Base-by-base conservation (phyloP, 2,797 vertebrate species). In the Molossus alvarezi region DNA sequence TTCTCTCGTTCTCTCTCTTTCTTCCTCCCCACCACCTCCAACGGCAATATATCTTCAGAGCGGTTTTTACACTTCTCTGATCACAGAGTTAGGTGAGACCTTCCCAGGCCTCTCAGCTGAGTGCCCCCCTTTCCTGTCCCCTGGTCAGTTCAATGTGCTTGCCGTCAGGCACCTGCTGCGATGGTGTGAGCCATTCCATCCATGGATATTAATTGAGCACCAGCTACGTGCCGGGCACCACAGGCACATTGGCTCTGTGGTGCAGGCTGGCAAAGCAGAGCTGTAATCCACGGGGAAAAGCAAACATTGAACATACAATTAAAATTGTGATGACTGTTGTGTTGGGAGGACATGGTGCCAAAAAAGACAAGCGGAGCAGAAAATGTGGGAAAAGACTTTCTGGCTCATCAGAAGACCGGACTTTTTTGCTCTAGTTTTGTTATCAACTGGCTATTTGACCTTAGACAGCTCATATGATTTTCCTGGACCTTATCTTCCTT, bases 91-190 rank as follows among this genome's bases (percentile, higher is more conserved):
- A 81, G 20, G 7, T 18, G 60, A 88, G 53, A 37, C 29, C 33
- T 37, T 60, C 29, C 76, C n/a, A 48, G 21, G 23, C 62, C 12
- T 45, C 27, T 41, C 14, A 17, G 51, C 41, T 57, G 20, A 41
- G 23, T 41, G 14, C 2, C 14, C n/a, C 33, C 41, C 60, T 80
- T 41, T 25, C 37, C 18, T 17, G 20, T 41, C 79, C 58, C 11
- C 0, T 12, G 17, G 45, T 82, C 60, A 23, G 0, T 58, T 55
- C 29, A 0, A 29, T 33, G 27, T 0, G 0, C 69, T 60, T 37
- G 58, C 15, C 13, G 5, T 5, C 14, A 27, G 67, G 75, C 7
- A 5, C 20, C 33, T 58, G 37, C 25, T 15, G 87, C 88, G 17
- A 76, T 5, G 21, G 17, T 37, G 9, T 48, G 17, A 75, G 45